These are phyloP conservation scores for Halocynthia aurantium DNA, from an alignment of 23 tunicate species.

Conservation along the genomic window DNA sequence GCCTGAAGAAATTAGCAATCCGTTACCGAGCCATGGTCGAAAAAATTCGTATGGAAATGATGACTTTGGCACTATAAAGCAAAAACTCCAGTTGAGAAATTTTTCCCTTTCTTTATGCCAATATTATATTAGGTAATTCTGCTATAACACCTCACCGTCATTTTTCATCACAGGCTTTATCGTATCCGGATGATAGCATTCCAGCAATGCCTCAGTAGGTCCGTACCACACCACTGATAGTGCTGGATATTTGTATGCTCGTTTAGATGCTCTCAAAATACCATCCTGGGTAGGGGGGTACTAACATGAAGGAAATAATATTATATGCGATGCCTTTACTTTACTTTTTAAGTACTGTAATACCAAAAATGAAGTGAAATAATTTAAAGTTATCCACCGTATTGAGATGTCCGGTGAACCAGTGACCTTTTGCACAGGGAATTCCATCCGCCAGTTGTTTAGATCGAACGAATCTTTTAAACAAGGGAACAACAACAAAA, in stretches of 20 bases:
- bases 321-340: no score
- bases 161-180: background rate
- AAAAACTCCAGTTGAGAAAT: no score
- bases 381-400: no score
- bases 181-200: slow-evolving; percentile 5
- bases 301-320: background rate
- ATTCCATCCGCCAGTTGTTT: no score
- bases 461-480: no score
- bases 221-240: slow-evolving; percentile 4
- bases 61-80: slow-evolving; percentile 1
- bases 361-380: no score
- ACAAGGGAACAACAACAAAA: no score
- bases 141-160: background rate
- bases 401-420: no score
- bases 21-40: slow-evolving; percentile 5
- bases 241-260: background rate
- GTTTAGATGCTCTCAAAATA: background rate
- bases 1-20: background rate
- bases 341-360: no score
- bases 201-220: slow-evolving; percentile 1
- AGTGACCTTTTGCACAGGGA: no score
- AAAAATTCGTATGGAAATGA: background rate
- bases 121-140: background rate
- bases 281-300: background rate
- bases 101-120: background rate